These are phyloP conservation scores for Laupala kohalensis DNA, from an alignment of 1,140 invertebrate genomes.

Conservation along the genomic window DNA sequence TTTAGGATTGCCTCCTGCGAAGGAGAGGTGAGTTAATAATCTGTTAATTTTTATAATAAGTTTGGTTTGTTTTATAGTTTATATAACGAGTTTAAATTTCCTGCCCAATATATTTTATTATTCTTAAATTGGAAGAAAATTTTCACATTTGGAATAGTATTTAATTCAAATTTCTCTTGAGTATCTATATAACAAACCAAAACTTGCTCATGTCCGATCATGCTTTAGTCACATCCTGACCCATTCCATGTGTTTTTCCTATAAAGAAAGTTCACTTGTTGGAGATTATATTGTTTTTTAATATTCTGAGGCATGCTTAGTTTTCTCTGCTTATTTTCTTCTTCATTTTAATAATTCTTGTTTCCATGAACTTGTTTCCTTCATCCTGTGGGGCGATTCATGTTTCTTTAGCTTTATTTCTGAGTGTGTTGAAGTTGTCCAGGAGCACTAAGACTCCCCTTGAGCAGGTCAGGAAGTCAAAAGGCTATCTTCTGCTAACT, in stretches of 20 bases:
- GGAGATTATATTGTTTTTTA: not conserved
- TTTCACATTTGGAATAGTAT: not conserved
- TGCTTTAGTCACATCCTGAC: no score
- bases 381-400: no score
- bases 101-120: not conserved
- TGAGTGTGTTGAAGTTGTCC: no score
- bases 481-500: no score
- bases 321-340: not conserved
- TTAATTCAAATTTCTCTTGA: not conserved
- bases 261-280: not conserved
- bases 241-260: no score
- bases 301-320: not conserved
- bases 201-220: not conserved
- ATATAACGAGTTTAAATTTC: not conserved
- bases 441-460: no score
- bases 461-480: no score
- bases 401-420: no score
- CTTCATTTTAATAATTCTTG: not conserved
- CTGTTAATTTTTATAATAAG: not conserved
- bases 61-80: not conserved
- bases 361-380: no score
- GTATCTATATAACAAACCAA: not conserved
- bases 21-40: constrained; percentile 3
- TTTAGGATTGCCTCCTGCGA: not conserved
- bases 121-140: not conserved